Evolutionary conservation across 2,888 invertebrate genomes (phyloP).

Genomic region (Merodon equestris): DNA sequence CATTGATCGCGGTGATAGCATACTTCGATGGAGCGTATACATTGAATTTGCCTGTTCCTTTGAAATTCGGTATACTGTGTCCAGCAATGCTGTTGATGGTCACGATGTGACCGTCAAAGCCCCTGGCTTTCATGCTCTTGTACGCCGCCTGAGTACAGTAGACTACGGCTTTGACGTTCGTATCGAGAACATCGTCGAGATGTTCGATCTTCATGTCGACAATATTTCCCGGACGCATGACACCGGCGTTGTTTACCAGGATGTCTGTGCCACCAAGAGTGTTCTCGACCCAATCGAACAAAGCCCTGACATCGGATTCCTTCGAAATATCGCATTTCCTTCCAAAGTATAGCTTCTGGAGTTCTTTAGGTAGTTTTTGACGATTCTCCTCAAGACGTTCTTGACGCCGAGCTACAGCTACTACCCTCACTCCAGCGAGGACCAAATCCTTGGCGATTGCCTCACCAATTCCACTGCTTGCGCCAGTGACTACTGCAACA

Average conservation of each 20-base stretch:
- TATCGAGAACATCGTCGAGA: constrained; percentile 74
- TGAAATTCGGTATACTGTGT: constrained; percentile 36
- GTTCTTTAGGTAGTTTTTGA: constrained; percentile 26
- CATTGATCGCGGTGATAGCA: constrained; percentile 70
- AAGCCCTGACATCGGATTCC: constrained; percentile 79
- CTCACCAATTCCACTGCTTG: too few species aligned
- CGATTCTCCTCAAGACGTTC: constrained; percentile 70
- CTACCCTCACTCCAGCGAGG: constrained; percentile 79
- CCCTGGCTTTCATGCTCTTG: constrained; percentile 77
- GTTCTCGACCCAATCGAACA: constrained; percentile 79
- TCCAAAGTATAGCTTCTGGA: constrained; percentile 72
- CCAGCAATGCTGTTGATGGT: constrained; percentile 74
- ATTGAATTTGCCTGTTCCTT: constrained; percentile 42
- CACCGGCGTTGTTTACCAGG: constrained; percentile 80
- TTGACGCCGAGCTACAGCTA: constrained; percentile 79
- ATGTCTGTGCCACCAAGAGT: constrained; percentile 80
- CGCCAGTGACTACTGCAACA: constrained; percentile 81
- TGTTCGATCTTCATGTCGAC: constrained; percentile 16
- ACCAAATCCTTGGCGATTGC: constrained; percentile 76
- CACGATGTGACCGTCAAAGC: constrained; percentile 79
- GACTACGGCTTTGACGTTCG: constrained; percentile 77
- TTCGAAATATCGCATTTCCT: constrained; percentile 79
- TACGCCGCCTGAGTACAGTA: constrained; percentile 78
- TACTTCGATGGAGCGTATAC: constrained; percentile 70
- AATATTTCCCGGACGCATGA: constrained; percentile 10